Conservation (phyloP, 2,888 invertebrate genomes). For the Drosophila demipolita region DNA sequence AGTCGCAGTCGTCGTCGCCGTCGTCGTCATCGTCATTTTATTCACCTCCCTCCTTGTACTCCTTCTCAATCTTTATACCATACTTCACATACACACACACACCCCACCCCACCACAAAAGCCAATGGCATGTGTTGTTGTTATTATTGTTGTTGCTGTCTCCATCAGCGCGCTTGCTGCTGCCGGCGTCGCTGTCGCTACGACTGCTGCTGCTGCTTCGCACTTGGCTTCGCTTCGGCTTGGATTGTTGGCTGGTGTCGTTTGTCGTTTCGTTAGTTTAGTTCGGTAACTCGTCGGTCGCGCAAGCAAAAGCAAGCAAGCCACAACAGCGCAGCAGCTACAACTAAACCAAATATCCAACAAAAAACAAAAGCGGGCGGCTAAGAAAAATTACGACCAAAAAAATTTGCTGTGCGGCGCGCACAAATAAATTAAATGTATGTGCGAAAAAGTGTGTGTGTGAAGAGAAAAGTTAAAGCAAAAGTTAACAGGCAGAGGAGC, state of each 20-base stretch:
- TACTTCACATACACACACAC: conserved; percentile 36
- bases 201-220: conserved; percentile 52
- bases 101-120: conserved; percentile 40
- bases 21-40: conserved; percentile 42
- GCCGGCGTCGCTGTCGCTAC: conserved; percentile 45
- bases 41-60: conserved; percentile 6
- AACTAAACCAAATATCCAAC: conserved; percentile 22
- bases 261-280: conserved; percentile 80
- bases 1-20: conserved; percentile 35
- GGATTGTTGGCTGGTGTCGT: conserved; percentile 61
- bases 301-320: conserved; percentile 75
- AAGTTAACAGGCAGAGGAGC: conserved; percentile 17
- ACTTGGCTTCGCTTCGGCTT: conserved; percentile 69
- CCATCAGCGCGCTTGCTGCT: conserved; percentile 49
- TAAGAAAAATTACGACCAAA: conserved; percentile 51
- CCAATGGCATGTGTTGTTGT: conserved; percentile 48
- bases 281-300: conserved; percentile 83
- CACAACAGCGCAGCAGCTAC: conserved; percentile 23
- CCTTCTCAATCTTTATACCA: conserved; percentile 16
- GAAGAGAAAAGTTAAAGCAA: conserved; percentile 1
- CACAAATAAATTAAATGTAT: conserved; percentile 53
- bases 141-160: conserved; percentile 50
- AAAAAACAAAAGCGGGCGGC: conserved; percentile 40
- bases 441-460: conserved; percentile 13
- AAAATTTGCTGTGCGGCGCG: conserved; percentile 50